Evolutionary conservation across 2,888 invertebrate species (phyloP).

Genomic region (Cistogaster globosa): DNA sequence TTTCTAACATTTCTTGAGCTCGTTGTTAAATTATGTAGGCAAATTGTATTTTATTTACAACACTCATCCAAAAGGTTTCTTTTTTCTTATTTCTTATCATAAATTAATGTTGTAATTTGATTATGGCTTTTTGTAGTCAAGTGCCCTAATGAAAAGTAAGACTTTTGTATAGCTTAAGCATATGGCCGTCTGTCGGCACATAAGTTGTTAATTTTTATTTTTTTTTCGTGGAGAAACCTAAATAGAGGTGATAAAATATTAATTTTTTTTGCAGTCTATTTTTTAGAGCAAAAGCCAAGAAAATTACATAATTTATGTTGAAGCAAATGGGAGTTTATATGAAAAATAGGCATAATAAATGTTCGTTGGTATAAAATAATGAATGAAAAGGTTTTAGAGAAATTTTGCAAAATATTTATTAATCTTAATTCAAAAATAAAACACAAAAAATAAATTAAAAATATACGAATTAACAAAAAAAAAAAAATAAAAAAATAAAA

Average conservation of each 20-base stretch:
- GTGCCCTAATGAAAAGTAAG: slow-evolving; percentile 8
- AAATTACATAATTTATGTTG: slow-evolving; percentile 29
- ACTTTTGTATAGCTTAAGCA: slow-evolving; percentile 3
- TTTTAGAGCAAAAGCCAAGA: not conserved
- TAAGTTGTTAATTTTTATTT: too few species aligned
- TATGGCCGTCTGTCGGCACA: not conserved
- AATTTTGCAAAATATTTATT: not conserved
- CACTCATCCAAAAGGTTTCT: not conserved
- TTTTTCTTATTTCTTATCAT: slow-evolving; percentile 8
- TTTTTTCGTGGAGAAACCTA: not conserved
- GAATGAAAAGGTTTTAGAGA: not conserved
- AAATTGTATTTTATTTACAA: slow-evolving; percentile 32
- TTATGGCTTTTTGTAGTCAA: slow-evolving; percentile 54
- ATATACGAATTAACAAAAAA: too few species aligned
- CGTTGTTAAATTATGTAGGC: slow-evolving; percentile 55
- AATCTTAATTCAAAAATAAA: too few species aligned
- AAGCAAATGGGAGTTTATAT: slow-evolving; percentile 22
- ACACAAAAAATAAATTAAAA: too few species aligned
- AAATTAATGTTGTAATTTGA: slow-evolving; percentile 67
- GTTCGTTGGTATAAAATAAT: not conserved
- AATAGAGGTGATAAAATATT: slow-evolving; percentile 39
- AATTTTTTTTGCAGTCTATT: not conserved
- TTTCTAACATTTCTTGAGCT: slow-evolving; percentile 58
- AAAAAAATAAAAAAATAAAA: too few species aligned
- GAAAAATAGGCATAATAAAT: slow-evolving; percentile 36